Evolutionary conservation across 2,888 invertebrate species (phyloP), one percentile per base, ranked within the genome.

Genomic region (Noctua comes): DNA sequence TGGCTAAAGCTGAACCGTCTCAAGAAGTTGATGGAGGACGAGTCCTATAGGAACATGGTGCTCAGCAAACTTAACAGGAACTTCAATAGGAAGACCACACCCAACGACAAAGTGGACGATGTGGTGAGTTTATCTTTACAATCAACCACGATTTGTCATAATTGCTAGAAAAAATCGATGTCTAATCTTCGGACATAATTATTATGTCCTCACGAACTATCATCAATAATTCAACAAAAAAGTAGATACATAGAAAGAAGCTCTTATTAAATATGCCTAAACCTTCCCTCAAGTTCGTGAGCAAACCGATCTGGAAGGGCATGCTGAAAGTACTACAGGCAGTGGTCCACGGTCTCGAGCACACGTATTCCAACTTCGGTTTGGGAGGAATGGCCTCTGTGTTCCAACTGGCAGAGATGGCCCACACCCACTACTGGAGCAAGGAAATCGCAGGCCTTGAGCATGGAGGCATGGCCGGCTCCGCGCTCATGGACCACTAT

Each of bases 351-450:
- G 99, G 99, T 1, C 97, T 99, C 74, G 99, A 99, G 93, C 98
- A 98, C 83, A 99, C 99, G 0, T 99, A 98, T 93, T 97, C 98
- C 66, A 99, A 99, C 96, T 99, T 99, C 91, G 99, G 99, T 0
- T 97, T 99, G 2, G 99, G 99, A 57, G 99, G 99, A 40, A 99
- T 99, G 98, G 99, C 99, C 7, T 99, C 99, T 0, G 99, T 99
- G 36, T 99, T 99, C 95, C 99, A 99, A 95, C 97, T 99, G 86
- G 98, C 99, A 91, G 99, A 99, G 97, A 99, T 99, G 92, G 99
- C 99, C 5, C 99, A 99, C 94, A 99, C 99, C 0, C 99, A 99
- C 95, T 99, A 98, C 94, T 99, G 99, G 99, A 98, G 98, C 89
- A 98, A 98, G 92, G 99, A 99, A 93, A 93, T 98, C 16, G 97